Evolutionary conservation across 30 jellyfish, hydroid and myxozoan genomes (phyloP).

Genomic region (Cassiopea xamachana): DNA sequence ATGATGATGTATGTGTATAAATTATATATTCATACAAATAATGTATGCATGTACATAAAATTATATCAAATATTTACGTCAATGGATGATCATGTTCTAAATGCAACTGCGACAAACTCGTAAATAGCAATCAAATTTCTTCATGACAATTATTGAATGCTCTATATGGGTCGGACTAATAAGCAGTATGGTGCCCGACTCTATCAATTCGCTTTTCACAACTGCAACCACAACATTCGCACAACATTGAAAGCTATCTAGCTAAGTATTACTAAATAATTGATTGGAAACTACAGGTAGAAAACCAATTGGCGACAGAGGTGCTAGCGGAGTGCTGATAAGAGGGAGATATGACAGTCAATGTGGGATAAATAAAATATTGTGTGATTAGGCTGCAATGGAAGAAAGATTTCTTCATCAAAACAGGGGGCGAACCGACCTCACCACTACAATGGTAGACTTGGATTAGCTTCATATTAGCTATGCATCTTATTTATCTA

Average conservation of each 20-base stretch:
- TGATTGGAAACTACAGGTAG: neutral
- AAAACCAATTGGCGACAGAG: neutral
- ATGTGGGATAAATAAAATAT: slow-evolving; percentile 1
- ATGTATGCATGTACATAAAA: too few relatives aligned
- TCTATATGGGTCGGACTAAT: neutral
- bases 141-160: neutral
- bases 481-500: too few relatives aligned
- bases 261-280: neutral
- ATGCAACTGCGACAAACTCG: too few relatives aligned
- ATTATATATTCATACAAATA: too few relatives aligned
- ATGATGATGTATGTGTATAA: too few relatives aligned
- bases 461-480: too few relatives aligned
- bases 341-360: neutral
- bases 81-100: too few relatives aligned
- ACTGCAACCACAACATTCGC: neutral
- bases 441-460: neutral
- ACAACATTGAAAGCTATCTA: neutral
- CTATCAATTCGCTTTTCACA: neutral
- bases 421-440: neutral
- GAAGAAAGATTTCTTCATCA: neutral
- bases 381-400: neutral
- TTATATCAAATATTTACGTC: too few relatives aligned
- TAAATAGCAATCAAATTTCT: too few relatives aligned
- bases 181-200: too few relatives aligned
- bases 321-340: neutral